Evolutionary conservation across 2,113 vertebrate species (phyloP), one percentile per base, ranked within the genome.

Genomic region (Lepisosteus osseus): DNA sequence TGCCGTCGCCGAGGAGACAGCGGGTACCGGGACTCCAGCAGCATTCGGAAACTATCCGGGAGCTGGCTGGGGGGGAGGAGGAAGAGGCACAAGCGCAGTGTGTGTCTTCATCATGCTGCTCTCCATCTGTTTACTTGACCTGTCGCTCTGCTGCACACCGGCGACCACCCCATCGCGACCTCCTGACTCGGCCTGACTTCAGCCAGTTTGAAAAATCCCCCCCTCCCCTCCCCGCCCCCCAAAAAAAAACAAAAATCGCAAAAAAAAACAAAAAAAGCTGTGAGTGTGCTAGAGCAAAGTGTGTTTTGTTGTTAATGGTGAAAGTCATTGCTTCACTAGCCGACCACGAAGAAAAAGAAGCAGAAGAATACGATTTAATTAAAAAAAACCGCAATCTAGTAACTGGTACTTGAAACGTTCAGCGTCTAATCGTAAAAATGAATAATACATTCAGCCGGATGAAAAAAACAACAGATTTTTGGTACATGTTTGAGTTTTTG

Each of bases 271-370:
- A 72, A 75, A 66, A 71, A 47, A 87, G 93, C 91, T 88, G 90
- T 91, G 92, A 92, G 91, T 93, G 90, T 92, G 91, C 91, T 92
- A 90, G 90, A 91, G 90, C 86, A 88, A 82, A 92, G 87, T 86
- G 82, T 89, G 90, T 84, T 88, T 92, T 77, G 80, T 92, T 69
- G 82, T 89, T 82, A 87, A 91, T 91, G 89, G 86, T 94, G 88
- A 92, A 82, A 88, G 84, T 84, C 87, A 87, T 91, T 75, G 79
- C 69, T 73, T 82, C 90, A 79, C 86, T 79, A 83, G 89, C 87
- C 81, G 90, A 92, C 88, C 59, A 61, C 69, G 76, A 44, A 70
- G 42, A 64, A 77, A 74, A 79, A 75, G 55, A 70, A 71, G 59
- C 17, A 61, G 51, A 56, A 79, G 73, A 70, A 66, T 65, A 74